A percentile compares a stretch with the other conserved stretches of the same genome.
These are phyloP conservation scores for Ciona savignyi DNA, from an alignment of 23 tunicate genomes.

Conservation along the genomic window DNA sequence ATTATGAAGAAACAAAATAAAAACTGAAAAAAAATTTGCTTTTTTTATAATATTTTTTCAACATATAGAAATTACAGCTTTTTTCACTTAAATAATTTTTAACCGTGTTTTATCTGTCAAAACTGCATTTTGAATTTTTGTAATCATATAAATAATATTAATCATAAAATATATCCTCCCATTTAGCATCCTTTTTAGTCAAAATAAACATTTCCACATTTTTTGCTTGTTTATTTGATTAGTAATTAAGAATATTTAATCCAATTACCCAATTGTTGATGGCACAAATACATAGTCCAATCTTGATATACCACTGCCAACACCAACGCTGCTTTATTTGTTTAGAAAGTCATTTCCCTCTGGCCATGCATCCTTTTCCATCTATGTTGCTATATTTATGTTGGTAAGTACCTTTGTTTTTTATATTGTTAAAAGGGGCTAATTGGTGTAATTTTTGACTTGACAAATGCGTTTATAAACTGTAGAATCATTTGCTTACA, in stretches of 20 bases:
- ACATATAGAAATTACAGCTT: no score
- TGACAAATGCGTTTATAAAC: no score
- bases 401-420: conserved; percentile 41
- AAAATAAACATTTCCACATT: not conserved
- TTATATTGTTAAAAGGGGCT: no score
- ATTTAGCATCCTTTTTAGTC: not conserved
- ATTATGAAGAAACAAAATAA: not conserved
- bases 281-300: no score
- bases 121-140: no score
- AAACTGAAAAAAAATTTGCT: not conserved
- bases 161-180: no score
- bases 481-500: no score
- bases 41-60: not conserved
- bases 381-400: conserved; percentile 46
- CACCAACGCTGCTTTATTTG: not conserved
- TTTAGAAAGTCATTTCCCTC: conserved; percentile 84
- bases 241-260: not conserved
- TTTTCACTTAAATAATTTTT: no score
- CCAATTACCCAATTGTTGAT: no score
- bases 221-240: not conserved
- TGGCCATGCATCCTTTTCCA: conserved; percentile 87
- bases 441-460: no score
- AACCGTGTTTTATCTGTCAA: no score
- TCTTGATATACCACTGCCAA: not conserved
- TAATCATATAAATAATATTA: no score